Percentiles rank a stretch among this genome's conserved stretches.
Conservation (phyloP, 2,888 invertebrate genomes). For the Mythimna pallens region DNA sequence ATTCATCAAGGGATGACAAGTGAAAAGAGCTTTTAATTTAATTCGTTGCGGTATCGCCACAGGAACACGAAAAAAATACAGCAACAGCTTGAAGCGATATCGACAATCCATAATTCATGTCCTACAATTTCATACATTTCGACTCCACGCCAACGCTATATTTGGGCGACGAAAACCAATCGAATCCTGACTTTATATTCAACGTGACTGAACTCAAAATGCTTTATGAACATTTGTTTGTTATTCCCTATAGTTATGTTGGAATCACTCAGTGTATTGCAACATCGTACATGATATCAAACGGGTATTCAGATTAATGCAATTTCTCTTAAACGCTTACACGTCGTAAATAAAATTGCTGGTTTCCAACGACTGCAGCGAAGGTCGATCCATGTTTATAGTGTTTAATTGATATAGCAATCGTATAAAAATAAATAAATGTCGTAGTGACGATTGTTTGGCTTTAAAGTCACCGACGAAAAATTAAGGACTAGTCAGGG, state of each 20-base stretch:
- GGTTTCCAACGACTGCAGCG: slow-evolving; percentile 81
- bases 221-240: slow-evolving; percentile 54
- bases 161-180: slow-evolving; percentile 68
- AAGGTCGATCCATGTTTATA: slow-evolving; percentile 80
- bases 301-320: slow-evolving; percentile 90
- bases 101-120: slow-evolving; percentile 91
- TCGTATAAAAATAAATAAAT: slow-evolving; percentile 71
- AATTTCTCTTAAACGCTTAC: slow-evolving; percentile 91
- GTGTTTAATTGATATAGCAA: slow-evolving; percentile 84
- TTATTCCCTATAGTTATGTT: slow-evolving; percentile 70
- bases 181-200: slow-evolving; percentile 77
- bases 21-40: slow-evolving; percentile 91
- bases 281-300: slow-evolving; percentile 90
- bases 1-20: slow-evolving; percentile 90
- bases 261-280: slow-evolving; percentile 85
- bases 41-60: slow-evolving; percentile 89
- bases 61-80: slow-evolving; percentile 88
- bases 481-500: slow-evolving; percentile 62
- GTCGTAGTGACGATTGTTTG: slow-evolving; percentile 69
- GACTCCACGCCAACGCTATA: slow-evolving; percentile 73
- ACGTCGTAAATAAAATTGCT: slow-evolving; percentile 90
- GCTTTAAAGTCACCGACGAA: slow-evolving; percentile 65
- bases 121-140: slow-evolving; percentile 90
- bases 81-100: slow-evolving; percentile 91
- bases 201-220: slow-evolving; percentile 70